Evolutionary conservation across 2,797 vertebrate genomes (phyloP), one percentile per base, ranked within the genome.

Genomic region (Crax fasciolata): DNA sequence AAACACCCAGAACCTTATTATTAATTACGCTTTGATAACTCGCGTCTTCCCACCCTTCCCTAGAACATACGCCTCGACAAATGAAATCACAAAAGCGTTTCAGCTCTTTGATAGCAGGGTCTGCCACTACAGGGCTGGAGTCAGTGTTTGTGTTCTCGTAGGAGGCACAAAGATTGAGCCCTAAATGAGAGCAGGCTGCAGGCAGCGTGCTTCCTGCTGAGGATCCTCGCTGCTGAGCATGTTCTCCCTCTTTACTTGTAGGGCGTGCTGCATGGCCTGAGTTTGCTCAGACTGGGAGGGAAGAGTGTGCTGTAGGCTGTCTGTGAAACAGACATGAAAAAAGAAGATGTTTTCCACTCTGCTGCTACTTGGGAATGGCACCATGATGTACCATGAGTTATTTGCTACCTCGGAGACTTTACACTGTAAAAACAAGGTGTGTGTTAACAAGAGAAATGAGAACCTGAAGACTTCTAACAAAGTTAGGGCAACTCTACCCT

Each of bases 11-110:
- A 83, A 54, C 5, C 66, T 91, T 46, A 52, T 62, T 87, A 78
- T 57, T 92, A 92, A 93, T 95, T 90, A 79, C 2, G 0, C 43
- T 67, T 88, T 79, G 55, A 76, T 86, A 65, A 46, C 30, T 84
- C 66, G 28, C 19, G 18, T 55, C 20, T 32, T 73, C 44, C 55
- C 35, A 19, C 49, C 20, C 25, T 52, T 19, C 41, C 41, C 23
- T 41, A n/a, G 25, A 86, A 84, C 67, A 49, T 38, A 67, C 24
- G 67, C n/a, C 32, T 35, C 1, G 1, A 87, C 39, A 82, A 81
- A 84, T 48, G 16, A 91, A 89, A 88, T 90, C 59, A 86, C 72
- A 87, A 72, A 72, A 44, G 55, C 0, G 0, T 81, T 83, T 88
- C 65, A 89, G 73, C n/a, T 87, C 59, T 86, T 81, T 79, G 52